Percentiles rank a stretch among this genome's conserved stretches.
These are phyloP conservation scores for Entomobrya multifasciata DNA, from an alignment of 2,888 invertebrate genomes.

Conservation along the genomic window DNA sequence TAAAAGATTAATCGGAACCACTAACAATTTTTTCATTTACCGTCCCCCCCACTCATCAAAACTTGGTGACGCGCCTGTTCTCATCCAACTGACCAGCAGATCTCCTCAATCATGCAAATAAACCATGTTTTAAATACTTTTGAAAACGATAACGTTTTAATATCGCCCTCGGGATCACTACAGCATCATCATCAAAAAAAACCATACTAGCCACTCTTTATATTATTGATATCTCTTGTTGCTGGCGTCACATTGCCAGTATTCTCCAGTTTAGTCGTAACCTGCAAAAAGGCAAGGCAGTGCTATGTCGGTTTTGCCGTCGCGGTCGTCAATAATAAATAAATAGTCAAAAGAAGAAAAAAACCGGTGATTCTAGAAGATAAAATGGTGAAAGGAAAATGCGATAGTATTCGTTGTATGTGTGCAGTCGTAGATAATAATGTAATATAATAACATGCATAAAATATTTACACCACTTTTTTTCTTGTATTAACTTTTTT, in stretches of 20 bases:
- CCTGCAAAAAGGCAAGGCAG: too few species aligned
- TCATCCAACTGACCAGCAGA: too few species aligned
- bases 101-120: slow-evolving; percentile 54
- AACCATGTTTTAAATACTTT: slow-evolving; percentile 1
- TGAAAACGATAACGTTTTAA: slow-evolving; percentile 47
- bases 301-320: slow-evolving; percentile 5
- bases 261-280: too few species aligned
- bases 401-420: too few species aligned
- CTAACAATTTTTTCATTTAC: too few species aligned
- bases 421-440: slow-evolving; percentile 29
- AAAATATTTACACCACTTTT: slow-evolving; percentile 38
- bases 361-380: slow-evolving; percentile 60
- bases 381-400: slow-evolving; percentile 28
- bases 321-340: slow-evolving; percentile 52
- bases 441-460: slow-evolving; percentile 32
- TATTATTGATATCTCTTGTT: slow-evolving; percentile 21
- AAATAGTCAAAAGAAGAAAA: slow-evolving; percentile 23
- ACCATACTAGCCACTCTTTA: not conserved
- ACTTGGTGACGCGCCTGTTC: too few species aligned
- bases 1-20: too few species aligned
- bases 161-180: slow-evolving; percentile 51
- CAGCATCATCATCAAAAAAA: too few species aligned
- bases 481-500: too few species aligned
- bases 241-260: too few species aligned
- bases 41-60: too few species aligned